Conservation (phyloP, 2,888 invertebrate species). For the Caenorhabditis sp. region DNA sequence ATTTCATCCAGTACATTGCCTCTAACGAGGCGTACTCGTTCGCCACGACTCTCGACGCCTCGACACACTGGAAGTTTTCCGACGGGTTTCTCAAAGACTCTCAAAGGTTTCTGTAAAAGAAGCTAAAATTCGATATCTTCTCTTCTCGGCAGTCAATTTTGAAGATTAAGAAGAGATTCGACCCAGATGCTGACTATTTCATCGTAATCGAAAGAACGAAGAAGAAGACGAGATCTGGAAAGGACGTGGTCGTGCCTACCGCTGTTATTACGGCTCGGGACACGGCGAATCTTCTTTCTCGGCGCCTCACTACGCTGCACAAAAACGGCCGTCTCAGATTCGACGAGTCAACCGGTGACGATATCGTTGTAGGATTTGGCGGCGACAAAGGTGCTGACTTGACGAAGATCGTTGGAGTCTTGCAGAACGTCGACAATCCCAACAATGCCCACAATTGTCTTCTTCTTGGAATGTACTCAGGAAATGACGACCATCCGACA, state of each 20-base stretch:
- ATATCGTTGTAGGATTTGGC: not conserved
- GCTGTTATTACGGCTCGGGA: too few relatives aligned
- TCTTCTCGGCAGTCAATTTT: not conserved
- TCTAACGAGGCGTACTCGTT: not conserved
- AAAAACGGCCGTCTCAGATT: not conserved
- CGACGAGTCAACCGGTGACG: not conserved
- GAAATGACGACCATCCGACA: not conserved
- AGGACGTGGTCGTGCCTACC: too few relatives aligned
- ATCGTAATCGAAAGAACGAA: not conserved
- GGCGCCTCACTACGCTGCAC: too few relatives aligned
- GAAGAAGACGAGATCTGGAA: too few relatives aligned
- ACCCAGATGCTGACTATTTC: not conserved
- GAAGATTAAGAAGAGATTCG: not conserved
- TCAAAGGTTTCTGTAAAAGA: not conserved
- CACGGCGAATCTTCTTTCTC: not conserved
- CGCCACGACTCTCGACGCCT: not conserved
- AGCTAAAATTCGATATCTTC: not conserved
- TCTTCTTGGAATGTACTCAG: not conserved
- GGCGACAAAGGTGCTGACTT: not conserved
- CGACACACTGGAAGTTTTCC: not conserved
- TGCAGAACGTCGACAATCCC: not conserved
- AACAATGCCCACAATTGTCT: not conserved
- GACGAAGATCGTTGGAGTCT: not conserved
- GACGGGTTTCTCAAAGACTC: not conserved
- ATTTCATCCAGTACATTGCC: not conserved